A percentile compares a stretch with the other conserved stretches of the same genome.
Conservation (phyloP, 2,888 invertebrate species). For the Diaperis boleti region DNA sequence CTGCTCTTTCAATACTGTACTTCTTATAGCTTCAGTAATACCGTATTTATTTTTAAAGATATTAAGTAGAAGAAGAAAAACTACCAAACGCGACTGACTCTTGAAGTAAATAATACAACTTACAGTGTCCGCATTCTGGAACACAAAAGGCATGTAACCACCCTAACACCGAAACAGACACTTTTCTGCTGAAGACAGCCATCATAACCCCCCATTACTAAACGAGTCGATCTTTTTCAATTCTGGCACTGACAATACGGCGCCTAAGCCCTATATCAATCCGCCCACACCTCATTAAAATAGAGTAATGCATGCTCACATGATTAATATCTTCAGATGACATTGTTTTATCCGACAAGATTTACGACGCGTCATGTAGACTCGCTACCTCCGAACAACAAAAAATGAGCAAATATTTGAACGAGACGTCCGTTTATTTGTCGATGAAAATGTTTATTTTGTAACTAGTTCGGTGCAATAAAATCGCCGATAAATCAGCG, state of each 20-base stretch:
- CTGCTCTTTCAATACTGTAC: too few relatives aligned
- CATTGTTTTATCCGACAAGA: conserved; percentile 19
- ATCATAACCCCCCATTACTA: conserved; percentile 1
- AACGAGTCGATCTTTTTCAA: conserved; percentile 12
- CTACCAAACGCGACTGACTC: too few relatives aligned
- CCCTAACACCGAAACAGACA: too few relatives aligned
- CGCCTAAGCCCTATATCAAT: conserved; percentile 28
- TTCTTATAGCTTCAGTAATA: too few relatives aligned
- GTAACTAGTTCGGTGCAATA: neutral
- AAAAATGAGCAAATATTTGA: neutral
- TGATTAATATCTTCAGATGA: conserved; percentile 31
- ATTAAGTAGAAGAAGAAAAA: too few relatives aligned
- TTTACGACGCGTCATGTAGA: conserved; percentile 5
- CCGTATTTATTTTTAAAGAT: too few relatives aligned
- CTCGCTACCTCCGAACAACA: neutral
- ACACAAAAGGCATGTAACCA: too few relatives aligned
- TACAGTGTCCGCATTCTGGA: too few relatives aligned
- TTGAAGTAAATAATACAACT: too few relatives aligned
- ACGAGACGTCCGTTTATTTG: neutral
- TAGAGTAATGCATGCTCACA: conserved; percentile 15
- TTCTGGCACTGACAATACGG: conserved; percentile 25
- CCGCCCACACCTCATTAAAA: conserved; percentile 31
- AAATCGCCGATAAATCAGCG: conserved; percentile 1
- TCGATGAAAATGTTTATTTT: neutral
- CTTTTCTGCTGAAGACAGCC: conserved; percentile 14